A percentile compares a stretch with the other conserved stretches of the same genome.
phyloP scores from a whole-genome alignment of 2,113 vertebrate species.

The Stomatorhinus ivindoensis region DNA sequence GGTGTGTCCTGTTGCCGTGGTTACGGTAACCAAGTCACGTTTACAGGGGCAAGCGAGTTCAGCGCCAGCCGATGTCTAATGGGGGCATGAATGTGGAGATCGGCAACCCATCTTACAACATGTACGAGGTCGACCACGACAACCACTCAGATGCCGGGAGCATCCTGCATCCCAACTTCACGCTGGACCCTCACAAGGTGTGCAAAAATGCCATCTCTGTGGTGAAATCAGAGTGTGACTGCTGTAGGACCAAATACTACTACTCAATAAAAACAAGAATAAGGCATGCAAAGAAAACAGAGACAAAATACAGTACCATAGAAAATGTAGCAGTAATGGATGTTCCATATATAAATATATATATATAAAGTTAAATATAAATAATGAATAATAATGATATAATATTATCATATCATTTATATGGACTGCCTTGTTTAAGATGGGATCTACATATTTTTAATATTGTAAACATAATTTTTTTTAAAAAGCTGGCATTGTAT shows the following conservation, averaged over 20 bases:
- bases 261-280: neutral
- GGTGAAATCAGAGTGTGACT: neutral
- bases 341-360: neutral
- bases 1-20: neutral
- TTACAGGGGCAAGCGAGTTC: conserved; percentile 84
- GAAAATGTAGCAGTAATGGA: neutral
- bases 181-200: conserved; percentile 91
- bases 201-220: neutral
- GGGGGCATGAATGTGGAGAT: conserved; percentile 97
- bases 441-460: neutral
- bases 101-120: conserved; percentile 96
- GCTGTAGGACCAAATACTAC: neutral
- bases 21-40: neutral
- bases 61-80: conserved; percentile 93
- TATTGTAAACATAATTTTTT: neutral
- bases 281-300: neutral
- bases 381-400: neutral
- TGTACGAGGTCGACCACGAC: conserved; percentile 97
- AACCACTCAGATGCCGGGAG: conserved; percentile 79
- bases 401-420: neutral
- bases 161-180: conserved; percentile 84
- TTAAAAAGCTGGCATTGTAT: neutral
- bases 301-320: neutral
- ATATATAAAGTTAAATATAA: neutral
- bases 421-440: neutral